Conservation (phyloP, 2,797 vertebrate species). For the Poecilia gillii region DNA sequence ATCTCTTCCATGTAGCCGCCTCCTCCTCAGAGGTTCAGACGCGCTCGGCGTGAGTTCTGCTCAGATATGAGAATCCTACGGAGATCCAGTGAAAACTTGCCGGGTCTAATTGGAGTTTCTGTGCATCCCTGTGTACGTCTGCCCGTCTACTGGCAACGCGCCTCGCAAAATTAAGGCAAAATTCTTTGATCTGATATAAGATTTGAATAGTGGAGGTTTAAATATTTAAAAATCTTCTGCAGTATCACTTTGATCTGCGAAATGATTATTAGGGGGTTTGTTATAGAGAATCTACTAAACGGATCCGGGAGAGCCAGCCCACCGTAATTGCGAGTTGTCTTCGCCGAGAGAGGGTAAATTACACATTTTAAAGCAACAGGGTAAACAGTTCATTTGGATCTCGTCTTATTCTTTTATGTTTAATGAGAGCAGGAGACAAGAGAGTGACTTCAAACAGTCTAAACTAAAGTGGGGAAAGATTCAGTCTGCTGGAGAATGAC, state of each 20-base stretch:
- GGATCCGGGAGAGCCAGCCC: constrained; percentile 75
- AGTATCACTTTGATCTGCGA: constrained; percentile 82
- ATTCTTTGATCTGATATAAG: constrained; percentile 85
- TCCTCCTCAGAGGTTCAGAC: constrained; percentile 57
- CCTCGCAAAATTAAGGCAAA: constrained; percentile 80
- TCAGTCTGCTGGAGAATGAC: constrained; percentile 71
- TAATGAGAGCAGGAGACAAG: constrained; percentile 82
- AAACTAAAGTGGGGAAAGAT: constrained; percentile 73
- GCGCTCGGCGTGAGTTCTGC: constrained; percentile 69
- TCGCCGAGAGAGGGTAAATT: constrained; percentile 77
- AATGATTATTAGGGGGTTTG: constrained; percentile 85
- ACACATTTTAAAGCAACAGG: constrained; percentile 82
- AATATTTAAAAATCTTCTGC: constrained; percentile 85
- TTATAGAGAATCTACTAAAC: constrained; percentile 84
- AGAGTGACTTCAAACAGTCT: constrained; percentile 79
- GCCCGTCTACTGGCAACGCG: constrained; percentile 75
- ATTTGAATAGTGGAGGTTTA: constrained; percentile 84
- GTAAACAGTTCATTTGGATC: constrained; percentile 85
- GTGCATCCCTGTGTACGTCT: constrained; percentile 76
- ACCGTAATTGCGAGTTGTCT: constrained; percentile 82
- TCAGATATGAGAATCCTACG: constrained; percentile 76
- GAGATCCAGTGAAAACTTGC: constrained; percentile 77
- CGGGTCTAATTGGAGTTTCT: constrained; percentile 83
- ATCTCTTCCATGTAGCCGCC: constrained; percentile 65
- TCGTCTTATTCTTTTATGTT: constrained; percentile 78